Conservation (phyloP, 2,797 vertebrate species). For the Ptychadena robeensis region DNA sequence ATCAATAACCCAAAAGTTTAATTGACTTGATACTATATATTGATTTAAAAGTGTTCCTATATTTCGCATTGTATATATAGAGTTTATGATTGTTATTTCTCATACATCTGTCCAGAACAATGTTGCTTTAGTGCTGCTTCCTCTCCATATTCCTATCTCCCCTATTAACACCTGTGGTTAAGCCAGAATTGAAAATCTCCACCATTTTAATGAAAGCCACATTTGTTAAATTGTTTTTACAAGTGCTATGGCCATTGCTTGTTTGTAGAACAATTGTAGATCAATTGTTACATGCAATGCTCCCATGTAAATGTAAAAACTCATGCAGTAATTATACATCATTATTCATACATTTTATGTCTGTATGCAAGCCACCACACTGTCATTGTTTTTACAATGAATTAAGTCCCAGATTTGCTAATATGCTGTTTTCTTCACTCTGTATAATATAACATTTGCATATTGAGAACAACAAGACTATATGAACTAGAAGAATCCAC, state of each 20-base stretch:
- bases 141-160: background rate
- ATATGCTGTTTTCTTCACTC: slow-evolving; percentile 11
- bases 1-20: no score
- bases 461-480: background rate
- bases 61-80: no score
- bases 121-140: background rate
- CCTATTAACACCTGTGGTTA: background rate
- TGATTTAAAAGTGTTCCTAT: no score
- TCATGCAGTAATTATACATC: background rate
- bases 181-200: background rate
- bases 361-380: background rate
- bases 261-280: background rate
- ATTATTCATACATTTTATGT: background rate
- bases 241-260: background rate
- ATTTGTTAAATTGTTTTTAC: background rate
- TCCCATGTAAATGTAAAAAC: background rate
- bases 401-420: background rate
- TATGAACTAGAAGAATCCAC: background rate
- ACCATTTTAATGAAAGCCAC: background rate
- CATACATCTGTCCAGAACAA: background rate
- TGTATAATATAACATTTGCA: slow-evolving; percentile 16
- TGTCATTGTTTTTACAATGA: background rate
- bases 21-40: no score
- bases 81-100: no score
- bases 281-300: background rate